A percentile compares a stretch with the other conserved stretches of the same genome.
Conservation (phyloP, 2,888 invertebrate genomes). For the Leucozona laternaria region DNA sequence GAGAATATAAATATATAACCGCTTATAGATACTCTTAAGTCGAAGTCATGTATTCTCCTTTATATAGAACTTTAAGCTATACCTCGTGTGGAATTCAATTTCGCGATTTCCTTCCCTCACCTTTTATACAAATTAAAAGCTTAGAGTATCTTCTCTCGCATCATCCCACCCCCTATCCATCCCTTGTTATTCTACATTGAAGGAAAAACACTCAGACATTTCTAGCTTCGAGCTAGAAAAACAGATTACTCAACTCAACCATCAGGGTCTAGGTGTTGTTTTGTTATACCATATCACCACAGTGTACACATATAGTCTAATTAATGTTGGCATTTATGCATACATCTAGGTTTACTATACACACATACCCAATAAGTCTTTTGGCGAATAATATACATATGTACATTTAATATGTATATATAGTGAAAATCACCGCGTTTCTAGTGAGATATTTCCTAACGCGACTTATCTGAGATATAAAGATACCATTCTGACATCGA, state of each 20-base stretch:
- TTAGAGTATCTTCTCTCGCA: conserved; percentile 36
- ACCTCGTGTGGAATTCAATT: neutral
- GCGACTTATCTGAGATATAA: conserved; percentile 37
- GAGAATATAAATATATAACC: neutral
- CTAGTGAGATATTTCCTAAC: conserved; percentile 39
- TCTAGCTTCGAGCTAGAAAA: conserved; percentile 55
- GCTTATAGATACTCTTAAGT: conserved; percentile 35
- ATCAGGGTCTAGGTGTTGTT: conserved; percentile 28
- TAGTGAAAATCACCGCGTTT: neutral
- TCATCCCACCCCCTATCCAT: neutral
- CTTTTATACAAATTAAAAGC: conserved; percentile 59
- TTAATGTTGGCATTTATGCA: conserved; percentile 64
- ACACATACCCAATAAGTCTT: conserved; percentile 6
- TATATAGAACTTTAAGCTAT: conserved; percentile 6
- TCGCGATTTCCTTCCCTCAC: conserved; percentile 20
- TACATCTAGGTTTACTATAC: conserved; percentile 7
- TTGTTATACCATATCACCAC: neutral
- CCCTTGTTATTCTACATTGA: neutral
- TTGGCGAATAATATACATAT: neutral
- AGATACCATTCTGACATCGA: conserved; percentile 34
- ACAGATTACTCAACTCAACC: conserved; percentile 49
- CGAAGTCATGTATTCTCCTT: conserved; percentile 12
- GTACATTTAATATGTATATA: neutral
- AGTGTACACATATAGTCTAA: conserved; percentile 43
- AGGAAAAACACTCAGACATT: conserved; percentile 36